phyloP scores from a whole-genome alignment of 1,140 invertebrate genomes.

The Periplaneta americana region DNA sequence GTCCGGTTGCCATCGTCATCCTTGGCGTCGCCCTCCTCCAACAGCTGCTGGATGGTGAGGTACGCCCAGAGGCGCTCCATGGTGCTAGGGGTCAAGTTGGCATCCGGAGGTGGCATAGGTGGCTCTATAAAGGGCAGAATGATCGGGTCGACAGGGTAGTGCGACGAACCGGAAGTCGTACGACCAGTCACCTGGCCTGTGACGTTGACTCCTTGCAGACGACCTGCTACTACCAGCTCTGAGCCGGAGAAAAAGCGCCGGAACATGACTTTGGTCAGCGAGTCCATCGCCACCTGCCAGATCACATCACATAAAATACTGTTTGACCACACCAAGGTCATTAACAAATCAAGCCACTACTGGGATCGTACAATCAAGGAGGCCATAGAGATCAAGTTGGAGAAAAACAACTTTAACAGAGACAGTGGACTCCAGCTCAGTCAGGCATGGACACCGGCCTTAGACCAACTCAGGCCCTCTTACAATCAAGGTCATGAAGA shows the following conservation, averaged over 20 bases:
- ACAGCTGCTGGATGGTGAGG: constrained; percentile 57
- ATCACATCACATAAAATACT: no score
- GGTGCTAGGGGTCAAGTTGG: neutral
- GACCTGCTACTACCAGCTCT: constrained; percentile 52
- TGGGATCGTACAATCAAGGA: no score
- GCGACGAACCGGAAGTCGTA: neutral
- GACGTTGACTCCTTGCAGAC: neutral
- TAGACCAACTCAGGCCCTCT: no score
- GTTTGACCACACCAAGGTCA: no score
- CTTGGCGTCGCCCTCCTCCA: constrained; percentile 38
- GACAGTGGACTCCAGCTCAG: no score
- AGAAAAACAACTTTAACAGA: no score
- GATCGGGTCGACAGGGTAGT: neutral
- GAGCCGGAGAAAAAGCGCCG: constrained; percentile 50
- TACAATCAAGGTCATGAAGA: no score
- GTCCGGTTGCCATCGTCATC: neutral
- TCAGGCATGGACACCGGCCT: no score
- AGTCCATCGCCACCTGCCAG: constrained; percentile 29
- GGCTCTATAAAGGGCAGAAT: no score
- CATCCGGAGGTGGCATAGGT: no score
- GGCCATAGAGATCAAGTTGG: no score
- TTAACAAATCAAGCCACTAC: no score
- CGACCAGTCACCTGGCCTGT: neutral
- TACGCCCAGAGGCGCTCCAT: constrained; percentile 61
- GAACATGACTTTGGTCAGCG: constrained; percentile 42